These are phyloP conservation scores for Rhorus exstirpatorius DNA, from an alignment of 2,888 invertebrate genomes.

Conservation along the genomic window DNA sequence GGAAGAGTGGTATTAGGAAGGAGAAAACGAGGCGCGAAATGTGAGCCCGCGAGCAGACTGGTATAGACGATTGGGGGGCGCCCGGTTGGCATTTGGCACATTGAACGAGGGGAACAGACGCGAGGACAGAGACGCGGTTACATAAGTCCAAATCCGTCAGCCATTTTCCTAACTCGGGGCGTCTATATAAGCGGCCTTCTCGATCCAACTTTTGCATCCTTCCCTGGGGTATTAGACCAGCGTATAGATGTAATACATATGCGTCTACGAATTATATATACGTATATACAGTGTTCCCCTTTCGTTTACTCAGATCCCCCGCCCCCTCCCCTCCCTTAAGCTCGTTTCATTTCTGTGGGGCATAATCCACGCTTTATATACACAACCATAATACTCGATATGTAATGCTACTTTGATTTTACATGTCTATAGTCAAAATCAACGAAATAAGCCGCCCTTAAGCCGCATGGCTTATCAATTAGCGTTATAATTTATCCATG, in stretches of 20 bases:
- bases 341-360: constrained; percentile 17
- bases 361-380: constrained; percentile 21
- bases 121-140: constrained; percentile 74
- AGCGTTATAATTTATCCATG: constrained; percentile 38
- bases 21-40: constrained; percentile 49
- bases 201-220: constrained; percentile 57
- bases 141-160: constrained; percentile 84
- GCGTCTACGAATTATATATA: neutral
- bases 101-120: constrained; percentile 50
- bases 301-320: no score
- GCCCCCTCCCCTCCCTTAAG: no score
- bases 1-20: constrained; percentile 39
- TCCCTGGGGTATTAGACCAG: constrained; percentile 16
- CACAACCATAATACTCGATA: constrained; percentile 9
- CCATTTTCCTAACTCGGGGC: constrained; percentile 83
- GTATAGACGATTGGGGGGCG: constrained; percentile 62
- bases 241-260: no score
- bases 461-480: constrained; percentile 44
- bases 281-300: neutral
- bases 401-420: neutral
- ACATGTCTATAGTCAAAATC: constrained; percentile 63
- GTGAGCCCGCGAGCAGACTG: constrained; percentile 12
- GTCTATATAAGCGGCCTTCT: constrained; percentile 72
- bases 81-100: constrained; percentile 77
- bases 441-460: constrained; percentile 33